Evolutionary conservation across 1,140 invertebrate genomes (phyloP), one percentile per base, ranked within the genome.

Genomic region (Ectropis grisescens): DNA sequence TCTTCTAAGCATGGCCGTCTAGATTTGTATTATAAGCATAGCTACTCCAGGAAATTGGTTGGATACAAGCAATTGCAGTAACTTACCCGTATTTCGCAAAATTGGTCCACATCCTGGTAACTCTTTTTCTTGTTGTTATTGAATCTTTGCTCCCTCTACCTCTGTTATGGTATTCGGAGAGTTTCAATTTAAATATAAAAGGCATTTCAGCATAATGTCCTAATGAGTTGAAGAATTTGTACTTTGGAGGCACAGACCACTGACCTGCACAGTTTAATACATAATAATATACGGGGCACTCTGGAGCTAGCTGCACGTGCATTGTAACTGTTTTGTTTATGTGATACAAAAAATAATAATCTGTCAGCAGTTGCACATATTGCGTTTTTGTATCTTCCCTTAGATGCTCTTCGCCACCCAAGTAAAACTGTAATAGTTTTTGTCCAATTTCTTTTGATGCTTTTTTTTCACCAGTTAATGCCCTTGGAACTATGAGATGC

Each of bases 41-140:
- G n/a, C n/a, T n/a, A n/a, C n/a, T n/a, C n/a, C n/a, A n/a, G n/a
- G n/a, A n/a, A n/a, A n/a, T n/a, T n/a, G n/a, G n/a, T n/a, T n/a
- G n/a, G n/a, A n/a, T n/a, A n/a, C n/a, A n/a, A n/a, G n/a, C n/a
- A n/a, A n/a, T n/a, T n/a, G n/a, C n/a, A n/a, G n/a, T n/a, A 13
- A 33, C 54, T 51, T 64, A 78, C 76, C 70, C 58, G 46, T 58
- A 69, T 66, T 69, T 78, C 11, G 76, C 70, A 52, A 81, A 81
- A 57, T 81, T 81, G 1, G 72, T 81, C 76, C 76, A 81, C 58
- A 81, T 59, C 47, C 64, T 76, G 1, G 66, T 28, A n/a, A 78
- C 48, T 51, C 58, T 64, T 0, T 39, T 65, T 43, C 67, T 62
- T 2, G 64, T 76, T 13, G 13, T 52, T 1, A 71, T 41, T 10